A percentile compares a stretch with the other conserved stretches of the same genome.
phyloP scores from a whole-genome alignment of 2,888 invertebrate genomes.

The Meliscaeva auricollis region DNA sequence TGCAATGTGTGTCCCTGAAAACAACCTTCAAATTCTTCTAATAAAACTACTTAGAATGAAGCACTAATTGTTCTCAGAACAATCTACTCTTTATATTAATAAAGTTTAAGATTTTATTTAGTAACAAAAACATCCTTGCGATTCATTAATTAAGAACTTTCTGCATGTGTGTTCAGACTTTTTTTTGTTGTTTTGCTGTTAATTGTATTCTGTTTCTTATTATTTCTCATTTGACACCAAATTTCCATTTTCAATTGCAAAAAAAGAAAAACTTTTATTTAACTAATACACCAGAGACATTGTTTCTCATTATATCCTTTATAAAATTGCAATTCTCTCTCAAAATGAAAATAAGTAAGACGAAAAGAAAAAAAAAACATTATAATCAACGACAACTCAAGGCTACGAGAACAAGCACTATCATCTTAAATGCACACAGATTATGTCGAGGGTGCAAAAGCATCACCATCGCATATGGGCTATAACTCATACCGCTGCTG shows the following conservation, averaged over 20 bases:
- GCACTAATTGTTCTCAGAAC: too few relatives aligned
- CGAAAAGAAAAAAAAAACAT: slow-evolving; percentile 9
- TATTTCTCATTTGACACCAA: not conserved
- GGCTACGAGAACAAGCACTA: slow-evolving; percentile 56
- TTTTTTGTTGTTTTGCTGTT: not conserved
- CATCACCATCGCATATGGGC: slow-evolving; percentile 21
- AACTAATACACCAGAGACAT: slow-evolving; percentile 23
- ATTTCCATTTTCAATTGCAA: slow-evolving; percentile 11
- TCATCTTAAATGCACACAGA: slow-evolving; percentile 61
- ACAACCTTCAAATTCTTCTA: too few relatives aligned
- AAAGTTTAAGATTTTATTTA: too few relatives aligned
- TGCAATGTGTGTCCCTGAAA: too few relatives aligned
- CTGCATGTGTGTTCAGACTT: not conserved
- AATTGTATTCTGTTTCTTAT: not conserved
- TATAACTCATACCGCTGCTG: not conserved
- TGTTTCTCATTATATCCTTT: slow-evolving; percentile 49
- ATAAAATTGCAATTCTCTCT: slow-evolving; percentile 18
- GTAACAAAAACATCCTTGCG: too few relatives aligned
- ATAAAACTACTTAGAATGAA: too few relatives aligned
- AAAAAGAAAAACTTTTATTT: slow-evolving; percentile 14
- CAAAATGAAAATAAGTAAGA: slow-evolving; percentile 12
- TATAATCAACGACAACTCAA: slow-evolving; percentile 71
- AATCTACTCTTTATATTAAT: too few relatives aligned
- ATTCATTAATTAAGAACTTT: slow-evolving; percentile 2
- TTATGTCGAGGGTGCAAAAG: slow-evolving; percentile 55